A percentile compares a stretch with the other conserved stretches of the same genome.
These are phyloP conservation scores for Mirounga angustirostris DNA, from an alignment of 2,113 vertebrate genomes.

Conservation along the genomic window DNA sequence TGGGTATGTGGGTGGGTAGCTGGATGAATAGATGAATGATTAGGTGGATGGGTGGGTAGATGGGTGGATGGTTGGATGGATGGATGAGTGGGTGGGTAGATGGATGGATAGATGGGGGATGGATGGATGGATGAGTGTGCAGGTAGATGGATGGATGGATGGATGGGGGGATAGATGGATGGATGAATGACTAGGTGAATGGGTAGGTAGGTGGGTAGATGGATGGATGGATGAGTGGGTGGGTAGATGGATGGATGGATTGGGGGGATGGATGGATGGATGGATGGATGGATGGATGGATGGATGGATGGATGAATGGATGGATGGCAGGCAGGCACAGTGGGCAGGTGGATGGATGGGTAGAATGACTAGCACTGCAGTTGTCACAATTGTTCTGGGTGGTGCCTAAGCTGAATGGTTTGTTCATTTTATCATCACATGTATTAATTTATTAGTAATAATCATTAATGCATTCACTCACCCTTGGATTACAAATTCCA, in stretches of 20 bases:
- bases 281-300: fast-evolving
- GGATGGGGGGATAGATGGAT: fast-evolving
- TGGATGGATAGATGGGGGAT: too few relatives aligned
- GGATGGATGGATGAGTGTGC: too few relatives aligned
- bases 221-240: fast-evolving
- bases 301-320: fast-evolving
- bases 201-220: too few relatives aligned
- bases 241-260: fast-evolving
- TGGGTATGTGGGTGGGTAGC: fast-evolving
- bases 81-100: neutral
- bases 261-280: fast-evolving
- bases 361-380: neutral
- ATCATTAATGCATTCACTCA: neutral
- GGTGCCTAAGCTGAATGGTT: neutral
- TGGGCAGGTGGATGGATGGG: neutral
- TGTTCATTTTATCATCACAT: neutral
- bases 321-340: neutral
- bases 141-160: fast-evolving
- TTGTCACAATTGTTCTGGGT: neutral
- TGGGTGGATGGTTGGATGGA: too few relatives aligned
- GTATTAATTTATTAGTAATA: neutral
- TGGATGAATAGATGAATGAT: too few relatives aligned
- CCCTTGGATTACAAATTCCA: neutral
- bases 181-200: too few relatives aligned
- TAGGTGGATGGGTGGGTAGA: fast-evolving